These are phyloP conservation scores for Conus betulinus DNA, from an alignment of 1,140 invertebrate species.

Conservation along the genomic window DNA sequence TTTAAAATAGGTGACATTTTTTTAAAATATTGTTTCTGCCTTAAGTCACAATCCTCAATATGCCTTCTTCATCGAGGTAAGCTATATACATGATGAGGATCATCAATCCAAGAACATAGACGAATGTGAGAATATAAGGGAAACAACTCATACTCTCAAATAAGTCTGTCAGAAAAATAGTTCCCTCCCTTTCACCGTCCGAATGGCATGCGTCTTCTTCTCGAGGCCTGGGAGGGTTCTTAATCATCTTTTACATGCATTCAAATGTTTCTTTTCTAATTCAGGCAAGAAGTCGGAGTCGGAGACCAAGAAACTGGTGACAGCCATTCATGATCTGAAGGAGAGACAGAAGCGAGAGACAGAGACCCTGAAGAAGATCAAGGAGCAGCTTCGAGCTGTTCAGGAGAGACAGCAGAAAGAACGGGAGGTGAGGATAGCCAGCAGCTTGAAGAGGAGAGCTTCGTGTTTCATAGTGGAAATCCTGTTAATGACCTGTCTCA, in stretches of 20 bases:
- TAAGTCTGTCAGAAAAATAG: background rate
- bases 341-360: constrained; percentile 67
- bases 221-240: too few species aligned
- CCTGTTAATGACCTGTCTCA: too few species aligned
- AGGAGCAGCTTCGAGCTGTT: constrained; percentile 60
- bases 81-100: too few species aligned
- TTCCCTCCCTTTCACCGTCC: background rate
- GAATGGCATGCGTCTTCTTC: too few species aligned
- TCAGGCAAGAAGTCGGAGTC: constrained; percentile 67
- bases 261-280: background rate
- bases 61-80: too few species aligned
- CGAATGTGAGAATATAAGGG: background rate
- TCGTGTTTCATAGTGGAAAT: background rate
- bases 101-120: too few species aligned
- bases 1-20: too few species aligned
- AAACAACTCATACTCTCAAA: background rate
- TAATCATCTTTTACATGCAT: too few species aligned
- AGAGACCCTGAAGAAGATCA: constrained; percentile 63
- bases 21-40: too few species aligned
- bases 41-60: too few species aligned
- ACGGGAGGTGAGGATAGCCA: constrained; percentile 57
- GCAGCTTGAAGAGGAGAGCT: background rate
- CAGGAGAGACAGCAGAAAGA: constrained; percentile 66
- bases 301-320: constrained; percentile 66
- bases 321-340: constrained; percentile 69